A percentile compares a stretch with the other conserved stretches of the same genome.
These are phyloP conservation scores for Trachelus troglodyta DNA, from an alignment of 2,888 invertebrate genomes.

Conservation along the genomic window DNA sequence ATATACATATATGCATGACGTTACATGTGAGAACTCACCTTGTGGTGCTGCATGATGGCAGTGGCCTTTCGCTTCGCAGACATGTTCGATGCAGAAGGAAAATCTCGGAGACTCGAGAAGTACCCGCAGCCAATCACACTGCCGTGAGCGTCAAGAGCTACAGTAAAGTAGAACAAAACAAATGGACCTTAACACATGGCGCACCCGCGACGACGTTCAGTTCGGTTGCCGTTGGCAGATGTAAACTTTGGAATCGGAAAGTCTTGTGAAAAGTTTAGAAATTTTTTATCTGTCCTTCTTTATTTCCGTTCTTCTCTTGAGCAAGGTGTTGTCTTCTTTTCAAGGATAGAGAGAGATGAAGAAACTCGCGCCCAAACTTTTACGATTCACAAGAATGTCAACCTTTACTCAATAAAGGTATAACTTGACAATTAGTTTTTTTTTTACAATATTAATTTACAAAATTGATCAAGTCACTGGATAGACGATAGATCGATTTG, in stretches of 20 bases:
- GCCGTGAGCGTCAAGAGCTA: constrained; percentile 31
- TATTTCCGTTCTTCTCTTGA: background rate
- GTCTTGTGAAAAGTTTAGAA: background rate
- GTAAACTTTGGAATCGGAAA: background rate
- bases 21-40: constrained; percentile 53
- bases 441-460: background rate
- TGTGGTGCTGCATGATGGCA: constrained; percentile 77
- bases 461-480: background rate
- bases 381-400: background rate
- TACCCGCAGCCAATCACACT: constrained; percentile 33
- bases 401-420: background rate
- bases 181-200: constrained; percentile 47
- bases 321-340: background rate
- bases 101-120: constrained; percentile 15
- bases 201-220: constrained; percentile 25
- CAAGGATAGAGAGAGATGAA: background rate
- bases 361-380: background rate
- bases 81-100: constrained; percentile 65
- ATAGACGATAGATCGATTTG: background rate
- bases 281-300: background rate
- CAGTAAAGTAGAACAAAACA: constrained; percentile 37
- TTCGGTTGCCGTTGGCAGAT: background rate
- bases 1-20: constrained; percentile 18
- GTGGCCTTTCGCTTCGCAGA: constrained; percentile 82
- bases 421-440: background rate